A percentile compares a stretch with the other conserved stretches of the same genome.
These are phyloP conservation scores for Nomada ruficornis DNA, from an alignment of 2,888 invertebrate genomes.

Conservation along the genomic window DNA sequence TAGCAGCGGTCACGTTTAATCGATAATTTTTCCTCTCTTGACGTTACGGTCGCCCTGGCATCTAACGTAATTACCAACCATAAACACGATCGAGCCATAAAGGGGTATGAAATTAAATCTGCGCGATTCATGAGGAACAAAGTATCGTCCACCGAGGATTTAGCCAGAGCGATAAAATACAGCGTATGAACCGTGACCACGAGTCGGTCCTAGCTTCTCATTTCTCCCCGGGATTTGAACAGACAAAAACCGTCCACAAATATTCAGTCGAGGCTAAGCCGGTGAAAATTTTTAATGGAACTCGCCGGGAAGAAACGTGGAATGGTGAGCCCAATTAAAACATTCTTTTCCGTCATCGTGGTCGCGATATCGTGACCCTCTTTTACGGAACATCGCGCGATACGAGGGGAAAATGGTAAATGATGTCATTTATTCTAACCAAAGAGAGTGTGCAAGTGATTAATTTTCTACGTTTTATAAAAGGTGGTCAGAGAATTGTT, in stretches of 20 bases:
- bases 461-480: neutral
- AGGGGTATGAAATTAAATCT: constrained; percentile 72
- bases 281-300: constrained; percentile 61
- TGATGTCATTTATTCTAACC: no score
- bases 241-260: constrained; percentile 49
- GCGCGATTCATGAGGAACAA: constrained; percentile 69
- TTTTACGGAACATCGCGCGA: neutral
- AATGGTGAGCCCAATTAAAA: constrained; percentile 49
- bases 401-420: neutral
- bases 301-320: constrained; percentile 20
- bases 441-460: neutral
- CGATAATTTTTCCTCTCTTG: constrained; percentile 46
- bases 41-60: constrained; percentile 9
- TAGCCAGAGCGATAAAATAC: constrained; percentile 51
- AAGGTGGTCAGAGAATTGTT: neutral
- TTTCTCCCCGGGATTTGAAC: constrained; percentile 54
- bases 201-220: constrained; percentile 1
- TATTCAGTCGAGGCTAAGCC: constrained; percentile 53
- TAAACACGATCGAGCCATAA: constrained; percentile 66
- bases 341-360: constrained; percentile 10
- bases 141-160: constrained; percentile 65
- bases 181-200: constrained; percentile 44
- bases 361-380: constrained; percentile 21
- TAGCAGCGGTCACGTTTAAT: constrained; percentile 48
- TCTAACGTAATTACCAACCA: constrained; percentile 70